Conservation (phyloP, 1,140 invertebrate genomes). For the Hermetia illucens region DNA sequence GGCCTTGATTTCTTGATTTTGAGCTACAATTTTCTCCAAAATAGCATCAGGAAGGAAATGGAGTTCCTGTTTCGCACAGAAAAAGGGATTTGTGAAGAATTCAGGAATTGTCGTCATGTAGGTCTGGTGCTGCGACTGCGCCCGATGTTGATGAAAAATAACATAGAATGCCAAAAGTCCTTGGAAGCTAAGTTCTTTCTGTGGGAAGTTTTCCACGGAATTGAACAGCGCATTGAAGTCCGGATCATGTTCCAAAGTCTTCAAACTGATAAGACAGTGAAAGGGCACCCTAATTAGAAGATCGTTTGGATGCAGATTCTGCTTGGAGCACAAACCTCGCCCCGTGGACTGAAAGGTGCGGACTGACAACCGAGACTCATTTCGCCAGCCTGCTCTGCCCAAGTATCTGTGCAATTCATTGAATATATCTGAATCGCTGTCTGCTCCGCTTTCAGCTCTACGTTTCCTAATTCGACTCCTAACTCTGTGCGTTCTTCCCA, state of each 20-base stretch:
- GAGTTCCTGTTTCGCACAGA: constrained; percentile 31
- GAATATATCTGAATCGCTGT: no score
- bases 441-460: neutral
- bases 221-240: constrained; percentile 17
- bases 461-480: no score
- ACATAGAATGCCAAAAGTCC: constrained; percentile 46
- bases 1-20: constrained; percentile 24
- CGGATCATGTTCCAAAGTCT: constrained; percentile 16
- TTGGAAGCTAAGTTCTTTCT: constrained; percentile 31
- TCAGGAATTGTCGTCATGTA: constrained; percentile 46
- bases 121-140: constrained; percentile 27
- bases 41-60: constrained; percentile 27
- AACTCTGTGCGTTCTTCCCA: no score
- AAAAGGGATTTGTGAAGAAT: constrained; percentile 36
- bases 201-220: constrained; percentile 12
- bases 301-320: constrained; percentile 5
- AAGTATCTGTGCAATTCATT: constrained; percentile 13
- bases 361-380: constrained; percentile 13
- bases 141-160: constrained; percentile 35
- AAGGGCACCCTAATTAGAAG: constrained; percentile 18
- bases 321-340: constrained; percentile 21
- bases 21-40: constrained; percentile 16
- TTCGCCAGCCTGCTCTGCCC: constrained; percentile 15
- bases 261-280: constrained; percentile 17
- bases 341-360: constrained; percentile 13